Evolutionary conservation across 92 coral and sea anemone genomes (phyloP), one percentile per base, ranked within the genome.

Genomic region (Diadumene lineata): DNA sequence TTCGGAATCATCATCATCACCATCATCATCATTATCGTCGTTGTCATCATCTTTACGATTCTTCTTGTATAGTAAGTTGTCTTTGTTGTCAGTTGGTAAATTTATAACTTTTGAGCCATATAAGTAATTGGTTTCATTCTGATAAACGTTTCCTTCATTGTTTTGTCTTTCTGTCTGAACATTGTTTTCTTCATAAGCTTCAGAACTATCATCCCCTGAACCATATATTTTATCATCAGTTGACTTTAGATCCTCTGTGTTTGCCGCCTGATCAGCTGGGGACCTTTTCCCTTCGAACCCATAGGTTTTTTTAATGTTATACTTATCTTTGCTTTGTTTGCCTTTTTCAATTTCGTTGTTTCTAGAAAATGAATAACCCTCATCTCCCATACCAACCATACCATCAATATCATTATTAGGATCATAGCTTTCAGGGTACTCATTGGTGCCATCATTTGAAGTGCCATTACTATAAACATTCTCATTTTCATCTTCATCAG

Each of bases 331-430:
- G n/a, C n/a, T n/a, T n/a, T n/a, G n/a, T 55, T 55, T 55, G 60
- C 22, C 7, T 55, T 17, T 17, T 17, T 55, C 7, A 18, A 7
- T 18, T 15, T 1, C 22, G 26, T 19, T 17, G 26, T 22, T 24
- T 7, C 31, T 31, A 26, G 21, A 26, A 55, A n/a, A 24, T 31
- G 64, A 18, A 18, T 11, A 58, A 24, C 64, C 64, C 64, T 62
- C 68, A 28, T 62, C 68, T 38, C 68, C 68, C 2, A 62, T 1
- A 21, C 68, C 68, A 62, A 21, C 68, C 68, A 62, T 62, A 13
- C 68, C 29, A 22, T 30, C 43, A 31, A 28, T 31, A 30, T 62
- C 68, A 62, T 28, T 43, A 6, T 30, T 1, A 28, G 1, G 7
- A 62, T 62, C 68, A 62, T 31, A 1, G 68, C 30, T 27, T 23